Evolutionary conservation across 2,113 vertebrate species (phyloP), one percentile per base, ranked within the genome.

Genomic region (Capreolus pygargus): DNA sequence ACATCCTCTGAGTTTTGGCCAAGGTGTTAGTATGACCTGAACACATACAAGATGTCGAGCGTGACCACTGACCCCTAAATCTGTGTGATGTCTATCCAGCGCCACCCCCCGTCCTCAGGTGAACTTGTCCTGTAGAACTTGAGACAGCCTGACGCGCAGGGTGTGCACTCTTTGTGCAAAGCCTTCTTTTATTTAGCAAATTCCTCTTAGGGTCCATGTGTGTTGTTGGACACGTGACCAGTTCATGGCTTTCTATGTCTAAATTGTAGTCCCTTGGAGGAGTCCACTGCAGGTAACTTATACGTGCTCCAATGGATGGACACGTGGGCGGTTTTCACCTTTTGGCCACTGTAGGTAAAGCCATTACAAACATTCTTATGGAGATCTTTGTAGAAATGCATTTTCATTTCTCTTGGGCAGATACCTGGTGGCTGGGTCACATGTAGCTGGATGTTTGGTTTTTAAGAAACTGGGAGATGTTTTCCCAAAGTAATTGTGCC

Each of bases 141-240:
- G 10, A 2, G 17, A 1, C 13, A 27, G 54, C 21, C 15, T 28
- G 25, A 85, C 16, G 23, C 25, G 14, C 25, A 0, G 19, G 5
- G 25, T 6, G 14, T 7, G 21, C 23, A 15, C 6, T 30, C 58
- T 60, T 30, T 27, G 55, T 19, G 17, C 12, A 50, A 57, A 76
- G 57, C 19, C 12, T 55, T 70, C 27, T 61, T 67, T 36, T 6
- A 10, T 33, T 78, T 28, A 36, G 36, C 5, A 94, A 9, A 81
- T 33, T 17, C 47, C 21, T 79, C 70, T 54, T 8, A 27, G 21
- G n/a, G 14, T 52, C n/a, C 36, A 25, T 2, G 23, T 52, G 43
- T 12, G 23, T 10, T 8, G 4, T 5, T 30, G 8, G 8, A 1
- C n/a, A 27, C 16, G 27, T 15, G 16, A 33, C 47, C 4, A 39